Evolutionary conservation across 30 jellyfish, hydroid and myxozoan genomes (phyloP).

Genomic region (Cassiopea andromeda): DNA sequence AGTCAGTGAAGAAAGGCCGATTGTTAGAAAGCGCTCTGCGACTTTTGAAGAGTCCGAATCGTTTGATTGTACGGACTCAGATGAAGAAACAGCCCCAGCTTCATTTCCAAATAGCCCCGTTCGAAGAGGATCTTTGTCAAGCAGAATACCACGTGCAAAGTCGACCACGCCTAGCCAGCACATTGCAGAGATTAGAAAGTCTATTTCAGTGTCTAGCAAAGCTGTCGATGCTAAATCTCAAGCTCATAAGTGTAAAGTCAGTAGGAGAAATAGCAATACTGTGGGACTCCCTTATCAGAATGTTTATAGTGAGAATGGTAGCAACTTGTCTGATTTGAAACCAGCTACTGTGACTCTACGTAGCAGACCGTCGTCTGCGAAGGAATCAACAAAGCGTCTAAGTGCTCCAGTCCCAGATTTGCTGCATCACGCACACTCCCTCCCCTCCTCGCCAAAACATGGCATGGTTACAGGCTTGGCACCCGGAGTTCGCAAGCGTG

Average conservation of each 20-base stretch:
- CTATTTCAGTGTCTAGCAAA: conserved; percentile 65
- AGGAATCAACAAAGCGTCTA: conserved; percentile 38
- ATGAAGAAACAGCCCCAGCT: conserved; percentile 39
- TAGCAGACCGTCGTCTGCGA: conserved; percentile 70
- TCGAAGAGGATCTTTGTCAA: conserved; percentile 63
- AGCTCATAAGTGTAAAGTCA: conserved; percentile 14
- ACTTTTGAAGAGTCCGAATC: conserved; percentile 69
- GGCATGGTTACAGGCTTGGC: conserved; percentile 46
- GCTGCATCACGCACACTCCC: conserved; percentile 23
- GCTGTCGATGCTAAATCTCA: conserved; percentile 34
- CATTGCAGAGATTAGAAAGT: conserved; percentile 85
- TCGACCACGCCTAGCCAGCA: conserved; percentile 88
- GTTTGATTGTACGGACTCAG: conserved; percentile 48
- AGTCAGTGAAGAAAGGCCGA: conserved; percentile 42
- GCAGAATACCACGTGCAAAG: conserved; percentile 92
- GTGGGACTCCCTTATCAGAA: conserved; percentile 66
- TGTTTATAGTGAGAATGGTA: conserved; percentile 28
- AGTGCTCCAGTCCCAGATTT: conserved; percentile 41
- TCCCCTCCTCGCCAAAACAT: conserved; percentile 73
- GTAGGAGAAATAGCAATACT: conserved; percentile 20
- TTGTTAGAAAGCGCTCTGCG: conserved; percentile 41
- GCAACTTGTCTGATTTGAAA: conserved; percentile 12
- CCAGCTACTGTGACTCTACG: conserved; percentile 75
- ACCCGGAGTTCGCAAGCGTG: conserved; percentile 68
- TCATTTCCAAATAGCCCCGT: conserved; percentile 74